Evolutionary conservation across 1,140 invertebrate species (phyloP), one percentile per base, ranked within the genome.

Genomic region (Cyclargus thomasi): DNA sequence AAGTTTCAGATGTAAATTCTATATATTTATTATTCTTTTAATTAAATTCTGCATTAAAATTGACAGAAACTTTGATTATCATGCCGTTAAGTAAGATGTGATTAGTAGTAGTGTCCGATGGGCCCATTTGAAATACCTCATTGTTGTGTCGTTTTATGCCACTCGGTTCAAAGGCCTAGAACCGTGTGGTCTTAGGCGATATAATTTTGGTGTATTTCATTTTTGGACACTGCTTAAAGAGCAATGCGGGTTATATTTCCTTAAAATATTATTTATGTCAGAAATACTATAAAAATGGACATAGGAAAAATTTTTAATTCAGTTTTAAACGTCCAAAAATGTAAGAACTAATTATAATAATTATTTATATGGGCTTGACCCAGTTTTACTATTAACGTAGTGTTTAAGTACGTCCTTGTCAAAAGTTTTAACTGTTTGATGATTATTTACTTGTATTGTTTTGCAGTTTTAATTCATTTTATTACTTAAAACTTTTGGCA

Each of bases 121-220:
- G 86, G 82, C 87, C 87, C 82, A 77, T 63, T 86, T 82, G 78
- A 75, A 68, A 70, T 80, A 73, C 72, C 63, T 73, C 83, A 83
- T 74, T 77, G 78, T 86, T 82, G 76, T 75, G 72, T 79, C 73
- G 83, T 75, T 67, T 78, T 88, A 81, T 82, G 73, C 72, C 81
- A 78, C 79, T 74, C 81, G 75, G 65, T 80, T 86, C 88, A 87
- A 88, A 86, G 88, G 88, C 88, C 88, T 88, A 86, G 88, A 86
- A 85, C 70, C 67, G 78, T 86, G 81, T 81, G 81, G 68, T 72
- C 68, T 82, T 72, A 85, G 87, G 77, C 79, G 75, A 73, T 82
- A 71, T 79, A 79, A 87, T 81, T 81, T 75, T 87, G 81, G 71
- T 65, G 79, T 77, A 81, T 74, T 79, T 83, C 80, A 79, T 84